Evolutionary conservation across 2,888 invertebrate genomes (phyloP), one percentile per base, ranked within the genome.

Genomic region (Nemotelus pantherinus): DNA sequence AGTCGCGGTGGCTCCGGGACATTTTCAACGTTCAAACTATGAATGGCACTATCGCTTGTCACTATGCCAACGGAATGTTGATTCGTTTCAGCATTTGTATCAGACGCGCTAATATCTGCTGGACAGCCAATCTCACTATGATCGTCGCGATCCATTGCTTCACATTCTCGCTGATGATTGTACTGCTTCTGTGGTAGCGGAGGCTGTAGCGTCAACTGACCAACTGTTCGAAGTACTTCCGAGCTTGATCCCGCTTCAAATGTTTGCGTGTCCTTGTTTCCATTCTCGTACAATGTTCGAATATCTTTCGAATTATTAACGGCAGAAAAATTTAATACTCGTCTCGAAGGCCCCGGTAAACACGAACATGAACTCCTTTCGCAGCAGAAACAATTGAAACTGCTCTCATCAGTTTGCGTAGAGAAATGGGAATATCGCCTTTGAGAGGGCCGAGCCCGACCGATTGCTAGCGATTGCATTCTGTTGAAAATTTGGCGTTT

Each of bases 321-420:
- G 6, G 2, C n/a, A 45, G 47, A 0, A 5, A 9, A 5, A 5
- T 50, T 63, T 3, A 9, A 3, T 3, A 63, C 6, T 5, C 5
- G 5, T 4, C 70, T 39, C 43, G 70, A 70, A 9, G 70, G 55
- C 3, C 70, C 70, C 10, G 70, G 55, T n/a, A 70, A 6, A 55
- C 70, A 70, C 4, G 43, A 2, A 9, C 55, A 70, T 3, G 57
- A 43, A 25, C 44, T 70, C 55, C 44, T 25, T 55, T 70, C 43
- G 43, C 70, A 53, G n/a, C 41, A 55, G 43, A 70, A 43, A 41
- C 53, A 70, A 70, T 70, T 10, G 43, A 55, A 70, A 70, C 70
- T 70, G 44, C 55, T 55, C 41, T 55, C 70, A 3, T 70, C 41
- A 5, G 70, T 70, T 70, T 70, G 70, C 10, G 70, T 70, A 25